Base-by-base conservation (phyloP, 1,140 invertebrate species). In the Drosophila novamexicana region DNA sequence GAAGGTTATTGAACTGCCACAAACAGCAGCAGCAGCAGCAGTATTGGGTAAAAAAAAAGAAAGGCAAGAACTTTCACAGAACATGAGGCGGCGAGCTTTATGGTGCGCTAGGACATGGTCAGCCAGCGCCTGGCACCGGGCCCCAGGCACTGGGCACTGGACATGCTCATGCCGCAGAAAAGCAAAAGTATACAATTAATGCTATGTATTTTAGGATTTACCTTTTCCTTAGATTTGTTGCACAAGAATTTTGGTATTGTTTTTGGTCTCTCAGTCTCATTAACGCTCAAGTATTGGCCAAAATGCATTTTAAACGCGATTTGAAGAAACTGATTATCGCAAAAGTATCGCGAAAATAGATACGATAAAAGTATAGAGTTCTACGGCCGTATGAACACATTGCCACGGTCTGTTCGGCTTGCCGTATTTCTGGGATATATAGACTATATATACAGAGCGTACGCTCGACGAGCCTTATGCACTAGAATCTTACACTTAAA, bases 301-400 rank as follows among this genome's bases (percentile, higher is more conserved):
- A 57, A 47, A 56, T 65, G 75, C 82, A 72, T 80, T 91, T 91
- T 91, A 91, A 91, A 72, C 90, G 90, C 83, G 90, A 91, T 72
- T 91, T 91, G 80, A 91, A 91, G 77, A 91, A 91, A 68, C 84
- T 90, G 63, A 91, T 90, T 66, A 82, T 89, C 74, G 90, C 90
- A 79, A 88, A 91, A 71, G 79, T 91, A 90, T 91, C 85, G 77
- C 90, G 90, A 82, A 91, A 91, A 58, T 88, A 91, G 69, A 90
- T 81, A 70, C 85, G 86, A 90, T 91, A 74, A 68, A 77, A 90
- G 74, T 79, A 75, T 61, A 83, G 67, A 71, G 81, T 75, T 76
- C 76, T 91, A 58, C 74, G 73, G 61, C 74, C 73, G 77, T 77
- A 71, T 77, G 90, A 88, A 88, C 90, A 91, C 90, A 91, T 91